Evolutionary conservation across 2,113 vertebrate genomes (phyloP).

Genomic region (Gorsachius goisagi): DNA sequence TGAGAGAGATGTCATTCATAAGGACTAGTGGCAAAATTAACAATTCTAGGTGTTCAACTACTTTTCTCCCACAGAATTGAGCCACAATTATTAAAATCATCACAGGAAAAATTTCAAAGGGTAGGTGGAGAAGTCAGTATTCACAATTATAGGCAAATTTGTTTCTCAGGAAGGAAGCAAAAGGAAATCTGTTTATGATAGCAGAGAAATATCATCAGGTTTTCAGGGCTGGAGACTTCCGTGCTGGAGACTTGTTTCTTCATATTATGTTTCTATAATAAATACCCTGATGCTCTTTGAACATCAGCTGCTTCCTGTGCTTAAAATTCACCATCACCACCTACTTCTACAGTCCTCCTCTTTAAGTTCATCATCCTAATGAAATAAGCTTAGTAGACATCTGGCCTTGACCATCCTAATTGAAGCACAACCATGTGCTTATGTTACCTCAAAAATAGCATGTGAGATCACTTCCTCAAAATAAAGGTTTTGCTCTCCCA

Average conservation of each 20-base stretch:
- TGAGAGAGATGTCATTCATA: not conserved
- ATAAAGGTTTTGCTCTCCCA: not conserved
- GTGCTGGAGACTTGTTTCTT: not conserved
- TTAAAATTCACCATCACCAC: constrained; percentile 8
- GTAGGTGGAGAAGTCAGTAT: not conserved
- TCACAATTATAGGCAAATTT: not conserved
- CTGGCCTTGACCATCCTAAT: not conserved
- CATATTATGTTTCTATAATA: not conserved
- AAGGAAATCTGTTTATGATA: not conserved
- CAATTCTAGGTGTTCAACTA: not conserved
- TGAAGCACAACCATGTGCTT: not conserved
- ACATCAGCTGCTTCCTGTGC: constrained; percentile 19
- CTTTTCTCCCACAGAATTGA: not conserved
- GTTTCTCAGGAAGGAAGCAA: not conserved
- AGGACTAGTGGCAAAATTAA: not conserved
- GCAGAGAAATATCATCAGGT: not conserved
- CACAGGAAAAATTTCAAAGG: not conserved
- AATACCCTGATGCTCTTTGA: not conserved
- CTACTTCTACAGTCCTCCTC: not conserved
- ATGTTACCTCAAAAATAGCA: not conserved
- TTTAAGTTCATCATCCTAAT: constrained; percentile 3
- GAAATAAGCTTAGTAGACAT: constrained; percentile 1
- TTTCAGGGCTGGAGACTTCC: not conserved
- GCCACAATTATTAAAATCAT: not conserved
- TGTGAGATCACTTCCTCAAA: not conserved